These are phyloP conservation scores for Chouioia cunea DNA, from an alignment of 2,888 invertebrate species.

Conservation along the genomic window DNA sequence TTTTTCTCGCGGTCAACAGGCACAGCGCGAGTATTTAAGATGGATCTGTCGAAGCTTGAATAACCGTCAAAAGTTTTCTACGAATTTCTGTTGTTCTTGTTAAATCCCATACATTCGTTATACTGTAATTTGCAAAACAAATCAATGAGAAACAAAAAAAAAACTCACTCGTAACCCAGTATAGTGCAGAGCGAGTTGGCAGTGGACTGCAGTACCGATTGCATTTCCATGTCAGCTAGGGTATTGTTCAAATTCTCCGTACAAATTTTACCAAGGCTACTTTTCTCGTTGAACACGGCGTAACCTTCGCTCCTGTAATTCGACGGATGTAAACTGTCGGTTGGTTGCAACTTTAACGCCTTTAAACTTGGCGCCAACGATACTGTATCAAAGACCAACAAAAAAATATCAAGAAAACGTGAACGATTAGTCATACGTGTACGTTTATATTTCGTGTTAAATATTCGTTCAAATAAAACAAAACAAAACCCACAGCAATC, in stretches of 20 bases:
- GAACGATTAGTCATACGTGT: too few relatives aligned
- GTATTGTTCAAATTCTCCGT: conserved; percentile 81
- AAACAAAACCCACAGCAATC: conserved; percentile 80
- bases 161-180: conserved; percentile 81
- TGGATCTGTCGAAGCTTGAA: too few relatives aligned
- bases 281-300: conserved; percentile 88
- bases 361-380: conserved; percentile 80
- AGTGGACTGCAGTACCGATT: conserved; percentile 76
- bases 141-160: not conserved
- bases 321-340: conserved; percentile 78
- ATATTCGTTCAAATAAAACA: not conserved
- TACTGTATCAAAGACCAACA: conserved; percentile 73
- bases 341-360: conserved; percentile 74
- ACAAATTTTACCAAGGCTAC: conserved; percentile 84
- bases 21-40: too few relatives aligned
- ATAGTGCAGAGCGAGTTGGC: conserved; percentile 84
- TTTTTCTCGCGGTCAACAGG: too few relatives aligned
- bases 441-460: not conserved
- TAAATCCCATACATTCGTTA: too few relatives aligned
- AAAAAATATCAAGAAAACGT: too few relatives aligned
- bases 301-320: conserved; percentile 83
- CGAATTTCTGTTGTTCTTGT: too few relatives aligned
- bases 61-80: too few relatives aligned
- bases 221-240: conserved; percentile 69
- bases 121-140: not conserved